Evolutionary conservation across 2,797 vertebrate species (phyloP).

Genomic region (Anguilla marmorata): DNA sequence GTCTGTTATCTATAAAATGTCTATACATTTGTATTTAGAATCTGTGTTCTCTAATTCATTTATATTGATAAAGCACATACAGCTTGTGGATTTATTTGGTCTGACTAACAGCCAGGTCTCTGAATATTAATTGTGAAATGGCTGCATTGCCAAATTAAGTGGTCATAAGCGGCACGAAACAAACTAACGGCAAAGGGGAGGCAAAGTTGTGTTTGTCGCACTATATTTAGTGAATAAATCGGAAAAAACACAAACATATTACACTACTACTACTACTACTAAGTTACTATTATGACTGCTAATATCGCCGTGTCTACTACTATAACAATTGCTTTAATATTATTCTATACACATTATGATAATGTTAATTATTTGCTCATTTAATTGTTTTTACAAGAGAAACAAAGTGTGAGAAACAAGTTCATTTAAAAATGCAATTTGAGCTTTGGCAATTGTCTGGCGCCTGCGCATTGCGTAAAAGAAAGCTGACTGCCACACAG

Average conservation of each 20-base stretch:
- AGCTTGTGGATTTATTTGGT: background rate
- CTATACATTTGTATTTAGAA: background rate
- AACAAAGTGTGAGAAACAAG: slow-evolving; percentile 4
- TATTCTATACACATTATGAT: background rate
- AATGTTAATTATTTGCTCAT: background rate
- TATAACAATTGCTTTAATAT: background rate
- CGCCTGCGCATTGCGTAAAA: slow-evolving; percentile 51
- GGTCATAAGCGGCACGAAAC: background rate
- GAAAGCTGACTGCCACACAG: slow-evolving; percentile 46
- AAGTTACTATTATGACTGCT: background rate
- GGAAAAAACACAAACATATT: background rate
- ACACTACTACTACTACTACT: background rate
- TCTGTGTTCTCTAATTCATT: background rate
- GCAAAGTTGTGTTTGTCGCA: background rate
- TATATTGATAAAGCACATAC: background rate
- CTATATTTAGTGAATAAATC: background rate
- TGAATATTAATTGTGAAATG: background rate
- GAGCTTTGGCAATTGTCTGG: slow-evolving; percentile 44
- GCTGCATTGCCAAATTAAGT: background rate
- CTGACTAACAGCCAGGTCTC: background rate
- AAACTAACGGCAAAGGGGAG: background rate
- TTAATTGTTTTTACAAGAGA: slow-evolving; percentile 9
- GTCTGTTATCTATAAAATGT: background rate
- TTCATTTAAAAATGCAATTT: slow-evolving; percentile 15
- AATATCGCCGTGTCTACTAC: background rate